Conservation (phyloP, 2,113 vertebrate species). For the Xenus cinereus region DNA sequence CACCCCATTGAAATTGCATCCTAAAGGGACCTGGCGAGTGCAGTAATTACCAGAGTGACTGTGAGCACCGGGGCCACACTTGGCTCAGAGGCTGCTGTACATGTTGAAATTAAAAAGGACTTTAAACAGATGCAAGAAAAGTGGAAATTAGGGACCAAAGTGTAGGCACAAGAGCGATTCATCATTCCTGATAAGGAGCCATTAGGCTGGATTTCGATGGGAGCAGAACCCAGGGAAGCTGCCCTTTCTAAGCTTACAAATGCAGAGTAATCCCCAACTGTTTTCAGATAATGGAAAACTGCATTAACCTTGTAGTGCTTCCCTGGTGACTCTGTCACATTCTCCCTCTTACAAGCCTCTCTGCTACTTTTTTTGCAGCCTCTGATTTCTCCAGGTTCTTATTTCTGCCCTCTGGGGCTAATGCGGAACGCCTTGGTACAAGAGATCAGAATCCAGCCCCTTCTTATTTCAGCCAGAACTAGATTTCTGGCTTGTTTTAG, state of each 20-base stretch:
- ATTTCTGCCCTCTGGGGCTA: not conserved
- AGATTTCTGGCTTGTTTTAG: conserved; percentile 58
- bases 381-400: not conserved
- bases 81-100: not conserved
- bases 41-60: conserved; percentile 23
- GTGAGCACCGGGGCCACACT: conserved; percentile 4
- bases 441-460: not conserved
- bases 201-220: conserved; percentile 42
- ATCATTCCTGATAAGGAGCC: conserved; percentile 61
- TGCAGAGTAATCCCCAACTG: conserved; percentile 46
- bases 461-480: conserved; percentile 24
- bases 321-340: not conserved
- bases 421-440: not conserved
- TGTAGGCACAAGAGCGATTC: conserved; percentile 37
- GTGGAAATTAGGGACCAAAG: conserved; percentile 55
- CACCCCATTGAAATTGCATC: conserved; percentile 57
- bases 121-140: conserved; percentile 43
- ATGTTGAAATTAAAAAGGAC: conserved; percentile 45
- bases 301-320: conserved; percentile 37
- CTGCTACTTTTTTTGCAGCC: not conserved
- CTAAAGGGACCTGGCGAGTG: conserved; percentile 41
- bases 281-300: conserved; percentile 50
- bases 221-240: not conserved
- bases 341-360: not conserved
- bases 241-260: conserved; percentile 49